These are phyloP conservation scores for Drosophila monieri DNA, from an alignment of 2,888 invertebrate genomes.

Conservation along the genomic window DNA sequence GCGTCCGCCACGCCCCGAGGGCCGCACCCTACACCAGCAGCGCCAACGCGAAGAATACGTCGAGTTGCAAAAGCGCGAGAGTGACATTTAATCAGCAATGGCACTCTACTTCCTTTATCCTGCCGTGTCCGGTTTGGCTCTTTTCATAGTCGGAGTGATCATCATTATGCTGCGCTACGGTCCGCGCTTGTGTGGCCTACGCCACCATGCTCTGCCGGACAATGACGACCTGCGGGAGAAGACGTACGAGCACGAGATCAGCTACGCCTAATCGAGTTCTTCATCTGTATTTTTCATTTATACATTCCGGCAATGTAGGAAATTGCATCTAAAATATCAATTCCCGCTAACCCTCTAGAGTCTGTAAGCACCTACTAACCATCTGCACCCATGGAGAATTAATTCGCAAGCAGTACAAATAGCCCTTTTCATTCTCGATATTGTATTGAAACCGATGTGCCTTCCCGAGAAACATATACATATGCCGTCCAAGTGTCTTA, in stretches of 20 bases:
- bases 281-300: conserved; percentile 21
- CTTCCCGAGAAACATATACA: conserved; percentile 52
- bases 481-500: conserved; percentile 71
- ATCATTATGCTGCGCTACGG: conserved; percentile 91
- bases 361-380: conserved; percentile 57
- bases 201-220: conserved; percentile 88
- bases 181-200: conserved; percentile 88
- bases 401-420: conserved; percentile 60
- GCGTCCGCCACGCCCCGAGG: conserved; percentile 80
- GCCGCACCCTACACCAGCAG: conserved; percentile 79
- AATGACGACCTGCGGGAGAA: conserved; percentile 88
- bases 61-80: conserved; percentile 91
- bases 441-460: conserved; percentile 48
- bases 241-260: conserved; percentile 83
- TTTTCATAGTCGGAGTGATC: conserved; percentile 90
- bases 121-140: conserved; percentile 88
- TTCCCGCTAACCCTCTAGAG: conserved; percentile 54
- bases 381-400: conserved; percentile 28
- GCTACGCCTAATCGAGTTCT: conserved; percentile 77
- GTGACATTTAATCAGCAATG: conserved; percentile 89
- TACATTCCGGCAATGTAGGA: conserved; percentile 28
- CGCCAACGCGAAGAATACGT: conserved; percentile 84
- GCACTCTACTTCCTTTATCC: conserved; percentile 88
- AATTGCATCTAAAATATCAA: conserved; percentile 26
- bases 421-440: conserved; percentile 22